Evolutionary conservation across 2,797 vertebrate genomes (phyloP).

Genomic region (Arrhamphus sclerolepis): DNA sequence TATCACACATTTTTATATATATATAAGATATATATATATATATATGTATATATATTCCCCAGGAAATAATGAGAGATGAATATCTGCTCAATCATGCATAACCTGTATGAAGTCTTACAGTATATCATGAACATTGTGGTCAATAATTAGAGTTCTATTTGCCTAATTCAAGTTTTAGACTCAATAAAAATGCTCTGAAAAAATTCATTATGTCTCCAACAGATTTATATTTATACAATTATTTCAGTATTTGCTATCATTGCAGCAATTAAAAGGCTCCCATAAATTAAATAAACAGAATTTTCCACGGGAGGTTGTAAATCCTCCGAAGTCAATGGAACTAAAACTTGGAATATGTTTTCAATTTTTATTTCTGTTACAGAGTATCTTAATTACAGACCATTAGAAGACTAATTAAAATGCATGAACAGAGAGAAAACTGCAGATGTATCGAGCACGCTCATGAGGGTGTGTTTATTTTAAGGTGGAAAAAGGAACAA

Average conservation of each 20-base stretch:
- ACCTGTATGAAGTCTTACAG: no score
- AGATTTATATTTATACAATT: no score
- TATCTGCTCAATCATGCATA: no score
- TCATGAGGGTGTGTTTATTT: conserved; percentile 6
- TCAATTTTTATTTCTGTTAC: not conserved
- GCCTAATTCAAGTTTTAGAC: not conserved
- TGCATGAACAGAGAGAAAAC: not conserved
- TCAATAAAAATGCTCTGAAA: conserved; percentile 6
- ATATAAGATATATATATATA: no score
- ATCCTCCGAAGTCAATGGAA: not conserved
- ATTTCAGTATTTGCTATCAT: no score
- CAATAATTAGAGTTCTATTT: not conserved
- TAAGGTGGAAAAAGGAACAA: conserved; percentile 13
- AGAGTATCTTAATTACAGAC: conserved; percentile 11
- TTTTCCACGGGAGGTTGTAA: not conserved
- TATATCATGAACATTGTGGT: no score
- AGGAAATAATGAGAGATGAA: no score
- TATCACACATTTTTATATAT: no score
- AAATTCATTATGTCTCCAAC: not conserved
- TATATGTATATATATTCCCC: no score
- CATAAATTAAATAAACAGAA: no score
- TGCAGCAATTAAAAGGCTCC: no score
- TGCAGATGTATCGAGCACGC: conserved; percentile 5
- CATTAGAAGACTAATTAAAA: conserved; percentile 27
- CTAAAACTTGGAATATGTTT: not conserved